Percentiles rank a stretch among this genome's conserved stretches.
Conservation (phyloP, 2,888 invertebrate species). For the Spialia ferax region DNA sequence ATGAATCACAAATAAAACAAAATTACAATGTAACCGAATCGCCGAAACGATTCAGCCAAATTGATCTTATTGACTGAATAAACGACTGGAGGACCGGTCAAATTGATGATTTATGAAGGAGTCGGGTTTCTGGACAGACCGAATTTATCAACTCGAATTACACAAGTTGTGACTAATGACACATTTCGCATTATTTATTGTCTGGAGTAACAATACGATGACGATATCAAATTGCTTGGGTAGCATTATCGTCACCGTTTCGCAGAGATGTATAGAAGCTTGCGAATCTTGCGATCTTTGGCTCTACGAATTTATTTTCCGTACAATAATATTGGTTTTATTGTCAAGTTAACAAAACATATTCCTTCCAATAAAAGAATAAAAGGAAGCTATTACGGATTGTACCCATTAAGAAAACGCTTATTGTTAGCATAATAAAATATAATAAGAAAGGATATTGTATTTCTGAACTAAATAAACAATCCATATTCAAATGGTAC, state of each 20-base stretch:
- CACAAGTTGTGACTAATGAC: slow-evolving; percentile 42
- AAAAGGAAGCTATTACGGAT: no score
- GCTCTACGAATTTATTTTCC: neutral
- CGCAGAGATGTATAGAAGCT: neutral
- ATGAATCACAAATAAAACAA: slow-evolving; percentile 51
- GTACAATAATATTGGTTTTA: neutral
- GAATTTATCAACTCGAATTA: slow-evolving; percentile 53
- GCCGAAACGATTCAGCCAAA: slow-evolving; percentile 54
- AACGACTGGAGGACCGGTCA: slow-evolving; percentile 58
- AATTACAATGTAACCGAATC: slow-evolving; percentile 46
- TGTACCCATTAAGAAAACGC: no score
- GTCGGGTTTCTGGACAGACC: slow-evolving; percentile 52
- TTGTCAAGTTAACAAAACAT: neutral
- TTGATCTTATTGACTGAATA: slow-evolving; percentile 70
- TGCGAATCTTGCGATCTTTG: neutral
- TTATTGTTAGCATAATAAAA: no score
- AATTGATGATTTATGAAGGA: slow-evolving; percentile 50
- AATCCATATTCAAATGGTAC: no score
- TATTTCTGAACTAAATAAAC: no score
- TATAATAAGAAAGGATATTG: no score
- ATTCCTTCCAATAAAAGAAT: neutral
- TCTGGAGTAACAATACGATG: slow-evolving; percentile 23
- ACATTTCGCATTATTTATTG: slow-evolving; percentile 36
- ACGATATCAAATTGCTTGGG: slow-evolving; percentile 22
- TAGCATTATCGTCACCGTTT: neutral